These are phyloP conservation scores for Rhabdomys dilectus DNA, from an alignment of 2,113 vertebrate species.

Conservation along the genomic window DNA sequence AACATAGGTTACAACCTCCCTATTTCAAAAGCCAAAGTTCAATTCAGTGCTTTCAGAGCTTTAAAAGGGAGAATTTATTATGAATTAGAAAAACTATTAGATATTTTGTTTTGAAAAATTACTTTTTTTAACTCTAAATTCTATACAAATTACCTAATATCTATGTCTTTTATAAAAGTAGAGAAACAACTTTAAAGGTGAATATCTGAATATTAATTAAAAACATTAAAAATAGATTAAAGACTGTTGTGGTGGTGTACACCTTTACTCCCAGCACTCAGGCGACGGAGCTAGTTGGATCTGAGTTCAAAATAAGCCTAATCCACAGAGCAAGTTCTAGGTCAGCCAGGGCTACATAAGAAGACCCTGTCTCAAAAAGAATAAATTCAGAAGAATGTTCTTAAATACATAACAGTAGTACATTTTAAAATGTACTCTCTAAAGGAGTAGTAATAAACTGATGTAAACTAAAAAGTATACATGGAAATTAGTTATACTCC, in stretches of 20 bases:
- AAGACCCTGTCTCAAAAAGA: not conserved
- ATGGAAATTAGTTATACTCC: not conserved
- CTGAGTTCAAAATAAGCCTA: not conserved
- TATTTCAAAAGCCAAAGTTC: conserved; percentile 58
- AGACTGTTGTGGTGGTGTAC: not conserved
- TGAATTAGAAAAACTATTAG: conserved; percentile 39
- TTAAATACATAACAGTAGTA: conserved; percentile 10
- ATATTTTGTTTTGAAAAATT: conserved; percentile 41
- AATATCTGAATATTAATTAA: conserved; percentile 14
- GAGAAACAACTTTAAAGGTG: conserved; percentile 25
- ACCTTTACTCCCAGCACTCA: not conserved
- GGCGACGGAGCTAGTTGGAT: not conserved
- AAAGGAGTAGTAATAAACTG: not conserved
- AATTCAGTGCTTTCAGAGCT: conserved; percentile 41
- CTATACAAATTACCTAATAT: conserved; percentile 5
- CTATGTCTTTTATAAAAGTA: not conserved
- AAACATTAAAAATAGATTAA: not conserved
- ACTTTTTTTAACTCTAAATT: conserved; percentile 47
- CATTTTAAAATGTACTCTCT: conserved; percentile 22
- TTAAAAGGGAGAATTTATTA: conserved; percentile 32
- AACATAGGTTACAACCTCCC: conserved; percentile 37
- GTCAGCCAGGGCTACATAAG: not conserved
- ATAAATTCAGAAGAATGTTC: not conserved
- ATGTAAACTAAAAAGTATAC: not conserved
- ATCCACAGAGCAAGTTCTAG: not conserved